phyloP scores from a whole-genome alignment of 2,888 invertebrate genomes.

The Schizotus pectinicornis region DNA sequence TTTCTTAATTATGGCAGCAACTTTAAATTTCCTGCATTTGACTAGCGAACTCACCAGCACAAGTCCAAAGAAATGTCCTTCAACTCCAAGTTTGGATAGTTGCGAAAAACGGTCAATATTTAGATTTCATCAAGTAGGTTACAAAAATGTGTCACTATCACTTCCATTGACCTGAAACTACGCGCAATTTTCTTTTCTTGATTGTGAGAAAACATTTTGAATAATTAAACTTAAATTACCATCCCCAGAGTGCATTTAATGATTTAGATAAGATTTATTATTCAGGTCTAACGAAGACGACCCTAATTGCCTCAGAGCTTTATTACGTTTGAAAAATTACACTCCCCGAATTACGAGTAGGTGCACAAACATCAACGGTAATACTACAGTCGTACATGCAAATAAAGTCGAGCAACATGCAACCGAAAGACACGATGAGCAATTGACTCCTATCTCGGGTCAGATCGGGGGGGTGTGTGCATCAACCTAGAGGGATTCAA shows the following conservation, averaged over 20 bases:
- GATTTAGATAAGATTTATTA: conserved; percentile 25
- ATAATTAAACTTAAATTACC: neutral
- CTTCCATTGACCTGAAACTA: too few species aligned
- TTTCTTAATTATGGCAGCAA: too few species aligned
- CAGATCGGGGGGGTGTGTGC: too few species aligned
- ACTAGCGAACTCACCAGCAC: too few species aligned
- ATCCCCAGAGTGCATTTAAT: conserved; percentile 5
- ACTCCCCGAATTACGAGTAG: conserved; percentile 4
- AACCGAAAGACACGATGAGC: conserved; percentile 3
- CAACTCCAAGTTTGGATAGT: too few species aligned
- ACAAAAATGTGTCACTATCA: neutral
- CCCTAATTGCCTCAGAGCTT: conserved; percentile 5
- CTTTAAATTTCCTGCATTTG: too few species aligned
- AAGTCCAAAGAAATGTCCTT: too few species aligned
- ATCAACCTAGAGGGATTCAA: too few species aligned
- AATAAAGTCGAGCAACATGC: conserved; percentile 17
- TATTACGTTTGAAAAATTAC: conserved; percentile 12
- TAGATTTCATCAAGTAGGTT: neutral
- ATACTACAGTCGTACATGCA: conserved; percentile 8
- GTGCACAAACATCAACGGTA: neutral
- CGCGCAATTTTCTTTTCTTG: neutral
- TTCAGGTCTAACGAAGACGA: conserved; percentile 13
- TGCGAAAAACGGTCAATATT: neutral
- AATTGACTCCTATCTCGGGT: neutral
- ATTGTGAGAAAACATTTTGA: neutral